These are phyloP conservation scores for Cryptomyrus ogoouensis DNA, from an alignment of 2,113 vertebrate species.

Conservation along the genomic window DNA sequence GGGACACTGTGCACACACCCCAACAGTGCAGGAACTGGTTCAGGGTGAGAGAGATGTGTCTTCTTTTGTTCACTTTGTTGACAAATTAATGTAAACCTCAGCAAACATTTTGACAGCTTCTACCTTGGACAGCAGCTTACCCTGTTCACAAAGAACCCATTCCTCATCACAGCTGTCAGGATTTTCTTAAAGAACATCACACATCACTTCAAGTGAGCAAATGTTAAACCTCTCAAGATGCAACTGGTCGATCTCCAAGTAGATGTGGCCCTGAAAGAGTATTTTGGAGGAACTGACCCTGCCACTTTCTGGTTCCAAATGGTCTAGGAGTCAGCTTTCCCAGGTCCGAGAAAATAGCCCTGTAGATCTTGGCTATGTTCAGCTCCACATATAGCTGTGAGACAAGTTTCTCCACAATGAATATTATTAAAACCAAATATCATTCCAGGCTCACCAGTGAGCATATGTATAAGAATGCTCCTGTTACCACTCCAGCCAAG, in stretches of 20 bases:
- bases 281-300: conserved; percentile 8
- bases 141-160: conserved; percentile 29
- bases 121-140: conserved; percentile 25
- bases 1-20: conserved; percentile 29
- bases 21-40: conserved; percentile 27
- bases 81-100: conserved; percentile 28
- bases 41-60: conserved; percentile 26
- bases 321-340: conserved; percentile 12
- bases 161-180: conserved; percentile 30
- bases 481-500: too few species aligned
- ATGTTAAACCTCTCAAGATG: conserved; percentile 17
- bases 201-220: conserved; percentile 21
- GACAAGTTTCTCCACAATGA: too few species aligned
- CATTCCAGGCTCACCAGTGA: too few species aligned
- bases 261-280: background rate
- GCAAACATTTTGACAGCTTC: conserved; percentile 31
- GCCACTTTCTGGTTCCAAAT: conserved; percentile 6
- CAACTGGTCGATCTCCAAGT: background rate
- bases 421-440: too few species aligned
- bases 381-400: too few species aligned
- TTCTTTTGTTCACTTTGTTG: conserved; percentile 30
- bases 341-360: conserved; percentile 15
- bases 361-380: too few species aligned
- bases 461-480: too few species aligned
- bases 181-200: conserved; percentile 25